A percentile compares a stretch with the other conserved stretches of the same genome.
Evolutionary conservation across 2,888 invertebrate genomes (phyloP).

Genomic region (Polymixis flavicincta): DNA sequence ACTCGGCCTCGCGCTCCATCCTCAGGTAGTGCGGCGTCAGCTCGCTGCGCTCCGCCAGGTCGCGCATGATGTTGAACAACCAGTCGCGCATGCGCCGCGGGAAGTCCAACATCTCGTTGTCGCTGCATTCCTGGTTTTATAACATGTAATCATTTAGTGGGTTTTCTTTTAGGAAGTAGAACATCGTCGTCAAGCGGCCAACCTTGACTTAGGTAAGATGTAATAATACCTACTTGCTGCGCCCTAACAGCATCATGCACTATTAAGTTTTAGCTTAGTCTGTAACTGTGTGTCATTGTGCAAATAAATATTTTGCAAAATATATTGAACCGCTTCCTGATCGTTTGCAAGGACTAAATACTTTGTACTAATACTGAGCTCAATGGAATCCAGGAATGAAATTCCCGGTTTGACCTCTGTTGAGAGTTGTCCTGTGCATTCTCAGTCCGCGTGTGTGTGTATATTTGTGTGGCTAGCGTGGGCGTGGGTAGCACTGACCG

Average conservation of each 20-base stretch:
- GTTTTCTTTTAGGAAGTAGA: neutral
- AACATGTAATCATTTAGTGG: neutral
- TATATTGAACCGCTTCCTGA: neutral
- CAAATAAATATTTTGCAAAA: neutral
- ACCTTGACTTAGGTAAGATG: neutral
- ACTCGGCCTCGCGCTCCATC: constrained; percentile 97
- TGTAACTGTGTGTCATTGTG: neutral
- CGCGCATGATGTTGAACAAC: constrained; percentile 99
- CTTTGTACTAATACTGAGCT: neutral
- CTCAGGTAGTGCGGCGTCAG: constrained; percentile 95
- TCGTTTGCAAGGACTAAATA: neutral
- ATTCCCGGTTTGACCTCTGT: neutral
- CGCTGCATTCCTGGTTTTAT: constrained; percentile 91
- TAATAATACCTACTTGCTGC: neutral
- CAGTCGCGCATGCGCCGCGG: constrained; percentile 99
- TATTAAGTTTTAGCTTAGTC: neutral
- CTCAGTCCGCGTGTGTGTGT: neutral
- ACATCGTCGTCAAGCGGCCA: neutral
- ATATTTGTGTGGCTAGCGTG: too few species aligned
- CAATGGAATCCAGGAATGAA: neutral
- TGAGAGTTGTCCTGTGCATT: neutral
- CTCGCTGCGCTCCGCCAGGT: constrained; percentile 97
- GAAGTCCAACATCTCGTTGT: constrained; percentile 97
- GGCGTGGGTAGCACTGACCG: constrained; percentile 82
- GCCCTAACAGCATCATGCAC: neutral